Evolutionary conservation across 2,888 invertebrate species (phyloP).

Genomic region (Campaea margaritaria): DNA sequence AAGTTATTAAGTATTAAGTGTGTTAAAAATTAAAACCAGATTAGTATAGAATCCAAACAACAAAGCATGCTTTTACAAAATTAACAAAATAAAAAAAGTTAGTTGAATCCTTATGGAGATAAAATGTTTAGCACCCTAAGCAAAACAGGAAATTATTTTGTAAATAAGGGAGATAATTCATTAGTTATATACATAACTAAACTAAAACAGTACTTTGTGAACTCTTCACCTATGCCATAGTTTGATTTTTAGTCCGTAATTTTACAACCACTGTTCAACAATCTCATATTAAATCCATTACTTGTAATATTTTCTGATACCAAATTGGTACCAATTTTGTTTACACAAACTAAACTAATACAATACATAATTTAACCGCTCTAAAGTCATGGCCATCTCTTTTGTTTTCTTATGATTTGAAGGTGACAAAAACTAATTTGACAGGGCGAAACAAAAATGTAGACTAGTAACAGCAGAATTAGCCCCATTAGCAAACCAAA

Average conservation of each 20-base stretch:
- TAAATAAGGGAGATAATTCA: too few relatives aligned
- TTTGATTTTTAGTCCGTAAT: background rate
- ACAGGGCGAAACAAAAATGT: too few relatives aligned
- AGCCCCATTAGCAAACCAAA: slow-evolving; percentile 19
- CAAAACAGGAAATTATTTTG: too few relatives aligned
- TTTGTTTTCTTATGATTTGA: too few relatives aligned
- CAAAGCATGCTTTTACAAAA: background rate
- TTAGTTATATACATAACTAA: background rate
- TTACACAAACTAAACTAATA: background rate
- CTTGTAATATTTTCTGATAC: too few relatives aligned
- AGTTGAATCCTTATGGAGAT: background rate
- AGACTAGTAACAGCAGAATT: too few relatives aligned
- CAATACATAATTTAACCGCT: too few relatives aligned
- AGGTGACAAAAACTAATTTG: too few relatives aligned
- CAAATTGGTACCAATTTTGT: too few relatives aligned
- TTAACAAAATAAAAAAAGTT: background rate
- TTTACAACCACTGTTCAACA: background rate
- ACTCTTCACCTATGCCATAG: background rate
- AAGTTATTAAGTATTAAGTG: too few relatives aligned
- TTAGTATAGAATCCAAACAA: background rate
- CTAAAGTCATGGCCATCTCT: too few relatives aligned
- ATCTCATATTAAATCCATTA: too few relatives aligned
- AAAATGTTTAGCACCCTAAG: background rate
- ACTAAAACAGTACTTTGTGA: background rate
- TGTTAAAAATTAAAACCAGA: background rate